Evolutionary conservation across 1,140 invertebrate genomes (phyloP).

Genomic region (Drosophila kanapiae): DNA sequence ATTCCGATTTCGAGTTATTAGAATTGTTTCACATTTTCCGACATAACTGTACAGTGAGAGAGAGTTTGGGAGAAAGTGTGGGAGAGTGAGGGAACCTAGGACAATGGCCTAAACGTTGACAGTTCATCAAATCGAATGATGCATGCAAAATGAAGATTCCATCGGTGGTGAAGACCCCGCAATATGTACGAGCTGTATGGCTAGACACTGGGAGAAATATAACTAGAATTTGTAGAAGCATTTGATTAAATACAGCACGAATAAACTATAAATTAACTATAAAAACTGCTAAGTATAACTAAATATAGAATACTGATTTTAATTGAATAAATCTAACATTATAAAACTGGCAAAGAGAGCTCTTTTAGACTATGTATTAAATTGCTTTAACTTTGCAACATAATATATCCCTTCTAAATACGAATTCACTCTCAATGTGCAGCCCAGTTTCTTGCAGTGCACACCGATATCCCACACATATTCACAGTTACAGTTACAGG

Average conservation of each 20-base stretch:
- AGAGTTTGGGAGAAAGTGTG: not conserved
- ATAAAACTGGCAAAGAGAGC: too few relatives aligned
- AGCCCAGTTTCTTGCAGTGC: conserved; percentile 1
- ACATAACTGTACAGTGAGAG: conserved; percentile 67
- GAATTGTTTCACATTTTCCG: conserved; percentile 62
- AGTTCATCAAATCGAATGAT: conserved; percentile 83
- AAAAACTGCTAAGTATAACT: too few relatives aligned
- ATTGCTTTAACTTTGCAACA: too few relatives aligned
- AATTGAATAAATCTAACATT: too few relatives aligned
- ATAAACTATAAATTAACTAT: too few relatives aligned
- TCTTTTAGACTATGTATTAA: too few relatives aligned
- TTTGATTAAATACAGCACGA: too few relatives aligned
- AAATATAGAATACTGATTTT: too few relatives aligned
- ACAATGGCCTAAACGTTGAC: conserved; percentile 77
- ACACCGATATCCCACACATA: conserved; percentile 18
- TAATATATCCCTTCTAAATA: too few relatives aligned
- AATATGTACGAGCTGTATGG: not conserved
- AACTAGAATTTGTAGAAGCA: fast-evolving
- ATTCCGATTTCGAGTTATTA: conserved; percentile 52
- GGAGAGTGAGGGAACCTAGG: conserved; percentile 5
- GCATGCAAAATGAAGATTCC: conserved; percentile 72
- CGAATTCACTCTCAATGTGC: too few relatives aligned
- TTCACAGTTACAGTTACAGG: not conserved
- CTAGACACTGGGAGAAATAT: not conserved
- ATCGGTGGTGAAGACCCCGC: conserved; percentile 4